A percentile compares a stretch with the other conserved stretches of the same genome.
These are phyloP conservation scores for Masnerella sp. DNA, from an alignment of 2,888 invertebrate genomes.

Conservation along the genomic window DNA sequence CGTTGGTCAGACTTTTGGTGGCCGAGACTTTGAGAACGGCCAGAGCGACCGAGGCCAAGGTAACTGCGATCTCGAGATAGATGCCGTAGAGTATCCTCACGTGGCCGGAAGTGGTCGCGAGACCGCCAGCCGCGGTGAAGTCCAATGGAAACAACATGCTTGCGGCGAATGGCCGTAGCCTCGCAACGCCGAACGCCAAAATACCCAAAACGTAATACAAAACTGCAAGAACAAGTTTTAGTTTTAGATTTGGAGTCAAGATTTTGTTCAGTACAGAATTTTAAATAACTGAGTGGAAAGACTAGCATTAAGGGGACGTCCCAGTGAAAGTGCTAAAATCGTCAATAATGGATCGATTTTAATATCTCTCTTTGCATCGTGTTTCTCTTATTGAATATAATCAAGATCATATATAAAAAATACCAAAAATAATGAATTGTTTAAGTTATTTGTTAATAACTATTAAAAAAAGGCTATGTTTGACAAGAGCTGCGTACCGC, in stretches of 20 bases:
- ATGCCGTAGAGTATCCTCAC: slow-evolving; percentile 82
- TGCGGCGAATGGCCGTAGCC: slow-evolving; percentile 79
- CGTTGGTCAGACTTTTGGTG: slow-evolving; percentile 79
- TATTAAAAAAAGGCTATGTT: too few relatives aligned
- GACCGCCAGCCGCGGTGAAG: slow-evolving; percentile 85
- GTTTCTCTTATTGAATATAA: too few relatives aligned
- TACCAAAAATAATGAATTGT: too few relatives aligned
- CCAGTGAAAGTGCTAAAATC: too few relatives aligned
- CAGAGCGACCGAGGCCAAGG: slow-evolving; percentile 81
- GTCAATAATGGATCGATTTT: too few relatives aligned
- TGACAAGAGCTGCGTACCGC: too few relatives aligned
- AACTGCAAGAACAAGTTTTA: slow-evolving; percentile 63
- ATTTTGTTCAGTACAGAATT: slow-evolving; percentile 1
- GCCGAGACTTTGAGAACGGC: slow-evolving; percentile 81
- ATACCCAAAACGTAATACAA: slow-evolving; percentile 82
- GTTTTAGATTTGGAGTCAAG: too few relatives aligned
- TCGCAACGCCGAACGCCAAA: slow-evolving; percentile 81
- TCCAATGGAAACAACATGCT: slow-evolving; percentile 83
- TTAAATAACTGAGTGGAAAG: not conserved
- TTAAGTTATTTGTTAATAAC: too few relatives aligned
- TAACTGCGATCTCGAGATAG: slow-evolving; percentile 84
- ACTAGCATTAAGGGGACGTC: too few relatives aligned
- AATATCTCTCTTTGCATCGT: too few relatives aligned
- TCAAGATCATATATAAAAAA: too few relatives aligned
- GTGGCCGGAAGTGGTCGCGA: slow-evolving; percentile 81